Evolutionary conservation across 92 coral and sea anemone species (phyloP).

Genomic region (Virgularia gustaviana): DNA sequence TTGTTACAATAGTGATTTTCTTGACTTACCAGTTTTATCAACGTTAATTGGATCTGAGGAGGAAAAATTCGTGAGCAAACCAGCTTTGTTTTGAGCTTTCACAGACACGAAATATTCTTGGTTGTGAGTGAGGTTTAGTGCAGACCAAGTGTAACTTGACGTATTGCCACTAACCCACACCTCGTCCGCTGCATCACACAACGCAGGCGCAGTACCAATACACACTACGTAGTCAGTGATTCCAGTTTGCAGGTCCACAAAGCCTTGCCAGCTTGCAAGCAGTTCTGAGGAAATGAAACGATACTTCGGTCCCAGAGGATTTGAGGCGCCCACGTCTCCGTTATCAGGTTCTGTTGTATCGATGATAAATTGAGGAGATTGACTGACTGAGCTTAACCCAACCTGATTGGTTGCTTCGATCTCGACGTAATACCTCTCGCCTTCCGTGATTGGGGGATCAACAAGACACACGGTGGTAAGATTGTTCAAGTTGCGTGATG

Average conservation of each 20-base stretch:
- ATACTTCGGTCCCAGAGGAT: constrained; percentile 28
- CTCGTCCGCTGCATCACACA: constrained; percentile 59
- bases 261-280: constrained; percentile 69
- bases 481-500: constrained; percentile 53
- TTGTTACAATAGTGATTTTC: no score
- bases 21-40: constrained; percentile 74
- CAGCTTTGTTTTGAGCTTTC: constrained; percentile 70
- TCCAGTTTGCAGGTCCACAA: constrained; percentile 76
- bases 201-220: constrained; percentile 62
- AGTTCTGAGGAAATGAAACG: constrained; percentile 64
- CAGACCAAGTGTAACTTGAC: constrained; percentile 47
- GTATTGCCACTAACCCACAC: constrained; percentile 53
- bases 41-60: constrained; percentile 77
- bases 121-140: constrained; percentile 48
- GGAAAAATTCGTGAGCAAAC: constrained; percentile 53
- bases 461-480: constrained; percentile 66
- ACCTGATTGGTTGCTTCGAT: constrained; percentile 73
- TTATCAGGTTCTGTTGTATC: constrained; percentile 72
- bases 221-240: constrained; percentile 63
- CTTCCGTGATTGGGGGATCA: constrained; percentile 63
- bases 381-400: constrained; percentile 48
- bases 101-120: constrained; percentile 71
- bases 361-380: constrained; percentile 69
- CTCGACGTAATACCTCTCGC: constrained; percentile 64
- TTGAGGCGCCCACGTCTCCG: constrained; percentile 54